Base-by-base conservation (phyloP, 2,888 invertebrate species). In the Bugulina stolonifera region DNA sequence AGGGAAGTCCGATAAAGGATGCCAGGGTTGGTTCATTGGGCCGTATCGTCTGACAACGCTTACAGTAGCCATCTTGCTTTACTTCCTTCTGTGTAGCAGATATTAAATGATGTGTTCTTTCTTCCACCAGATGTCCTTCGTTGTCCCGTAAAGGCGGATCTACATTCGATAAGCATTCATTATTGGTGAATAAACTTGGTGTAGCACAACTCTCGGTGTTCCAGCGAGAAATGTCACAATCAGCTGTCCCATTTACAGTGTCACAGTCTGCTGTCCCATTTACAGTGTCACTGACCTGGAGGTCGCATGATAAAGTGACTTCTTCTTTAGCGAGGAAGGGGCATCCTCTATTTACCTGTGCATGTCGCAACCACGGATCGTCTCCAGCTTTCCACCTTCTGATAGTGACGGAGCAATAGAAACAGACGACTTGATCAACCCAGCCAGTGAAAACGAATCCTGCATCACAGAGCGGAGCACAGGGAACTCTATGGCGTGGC, bases 301-400 rank as follows among this genome's bases (percentile, higher is more conserved):
- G n/a, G n/a, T n/a, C n/a, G n/a, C n/a, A n/a, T n/a, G n/a, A n/a
- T n/a, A n/a, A n/a, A n/a, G n/a, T n/a, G n/a, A n/a, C n/a, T n/a
- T n/a, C n/a, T n/a, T n/a, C n/a, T n/a, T n/a, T n/a, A n/a, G n/a
- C n/a, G n/a, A n/a, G n/a, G n/a, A n/a, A 95, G 25, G 89, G 89
- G 81, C 97, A 97, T 73, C 91, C 89, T 22, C 90, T 89, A 81
- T 93, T 93, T 94, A 94, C 96, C 43, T 90, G 88, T 0, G 94
- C 94, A 85, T 97, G 96, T 83, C 96, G 94, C 76, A 91, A 90
- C 94, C 94, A 96, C 0, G 96, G 94, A 77, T 92, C 90, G 83
- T 97, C 96, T 73, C 89, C 89, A 64, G 89, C 89, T 81, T 93
- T 93, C 96, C 96, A 97, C 82, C 94, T 93, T 79, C 93, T 91